Base-by-base conservation (phyloP, 92 coral and sea anemone species). In the Virgularia gustaviana region DNA sequence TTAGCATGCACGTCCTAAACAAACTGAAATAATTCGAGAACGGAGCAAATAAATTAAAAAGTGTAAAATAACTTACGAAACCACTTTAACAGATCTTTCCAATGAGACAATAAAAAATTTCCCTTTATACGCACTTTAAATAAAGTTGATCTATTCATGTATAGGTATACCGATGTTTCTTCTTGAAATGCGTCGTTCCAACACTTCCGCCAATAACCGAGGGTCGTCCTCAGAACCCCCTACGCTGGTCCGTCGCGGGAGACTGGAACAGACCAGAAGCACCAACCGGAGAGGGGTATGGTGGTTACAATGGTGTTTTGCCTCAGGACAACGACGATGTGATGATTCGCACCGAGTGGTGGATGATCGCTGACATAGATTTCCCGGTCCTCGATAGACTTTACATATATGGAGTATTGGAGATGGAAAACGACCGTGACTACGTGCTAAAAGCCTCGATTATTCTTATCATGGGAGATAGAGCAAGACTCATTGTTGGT, bases 291-390 rank as follows among this genome's bases (percentile, higher is more conserved):
- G 73, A 75, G 34, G 88, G 87, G 13, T 87, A 87, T 49, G 96
- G 96, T 18, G 96, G 96, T 3, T 68, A 90, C 70, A 85, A 79
- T 78, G 88, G 88, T 58, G 77, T 73, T 54, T 68, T 90, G 23
- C 96, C 96, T 0, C 57, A 35, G 16, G 86, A 90, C 58, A 88
- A 85, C 6, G 92, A 87, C 67, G 89, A 87, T 78, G 90, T 90
- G 73, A 78, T 87, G 51, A 90, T 90, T 49, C 60, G 60, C 7
- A 35, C 52, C 78, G 88, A 78, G 58, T 90, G 92, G 96, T 85
- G 89, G 87, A 90, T 90, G 96, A 89, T 87, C 41, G 96, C 87
- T 36, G 96, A 90, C 49, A 82, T 86, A 13, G 70, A 53, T 10
- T 63, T 90, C 19, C 96, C 96, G 11, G 45, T 58, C 23, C 71